These are phyloP conservation scores for Papilio protenor DNA, from an alignment of 2,888 invertebrate genomes.

Conservation along the genomic window DNA sequence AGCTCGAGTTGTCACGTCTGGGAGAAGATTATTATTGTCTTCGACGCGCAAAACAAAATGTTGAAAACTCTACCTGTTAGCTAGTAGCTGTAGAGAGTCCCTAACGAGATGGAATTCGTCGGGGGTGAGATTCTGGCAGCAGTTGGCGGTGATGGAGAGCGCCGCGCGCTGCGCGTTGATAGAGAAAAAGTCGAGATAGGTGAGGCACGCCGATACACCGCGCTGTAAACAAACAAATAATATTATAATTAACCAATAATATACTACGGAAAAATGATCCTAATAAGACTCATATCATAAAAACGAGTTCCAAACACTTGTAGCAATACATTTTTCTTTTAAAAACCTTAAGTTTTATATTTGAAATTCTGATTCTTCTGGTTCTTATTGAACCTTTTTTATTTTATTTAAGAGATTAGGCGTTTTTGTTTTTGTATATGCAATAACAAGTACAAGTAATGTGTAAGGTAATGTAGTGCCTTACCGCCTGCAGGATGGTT, in stretches of 20 bases:
- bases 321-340: too few relatives aligned
- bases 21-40: neutral
- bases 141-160: slow-evolving; percentile 98
- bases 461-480: slow-evolving; percentile 50
- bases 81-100: slow-evolving; percentile 94
- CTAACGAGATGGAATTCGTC: slow-evolving; percentile 97
- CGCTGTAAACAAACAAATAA: slow-evolving; percentile 83
- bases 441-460: neutral
- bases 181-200: slow-evolving; percentile 99
- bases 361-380: too few relatives aligned
- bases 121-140: slow-evolving; percentile 96
- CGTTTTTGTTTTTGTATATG: too few relatives aligned
- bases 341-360: too few relatives aligned
- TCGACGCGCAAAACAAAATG: neutral
- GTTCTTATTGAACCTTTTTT: too few relatives aligned
- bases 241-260: neutral
- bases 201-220: slow-evolving; percentile 98
- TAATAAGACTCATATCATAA: too few relatives aligned
- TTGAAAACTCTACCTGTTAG: slow-evolving; percentile 78
- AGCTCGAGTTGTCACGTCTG: neutral
- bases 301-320: too few relatives aligned
- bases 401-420: too few relatives aligned
- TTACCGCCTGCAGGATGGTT: slow-evolving; percentile 95
- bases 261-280: neutral
- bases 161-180: slow-evolving; percentile 99